A percentile compares a stretch with the other conserved stretches of the same genome.
phyloP scores from a whole-genome alignment of 2,113 vertebrate genomes.

The Odobenus rosmarus region DNA sequence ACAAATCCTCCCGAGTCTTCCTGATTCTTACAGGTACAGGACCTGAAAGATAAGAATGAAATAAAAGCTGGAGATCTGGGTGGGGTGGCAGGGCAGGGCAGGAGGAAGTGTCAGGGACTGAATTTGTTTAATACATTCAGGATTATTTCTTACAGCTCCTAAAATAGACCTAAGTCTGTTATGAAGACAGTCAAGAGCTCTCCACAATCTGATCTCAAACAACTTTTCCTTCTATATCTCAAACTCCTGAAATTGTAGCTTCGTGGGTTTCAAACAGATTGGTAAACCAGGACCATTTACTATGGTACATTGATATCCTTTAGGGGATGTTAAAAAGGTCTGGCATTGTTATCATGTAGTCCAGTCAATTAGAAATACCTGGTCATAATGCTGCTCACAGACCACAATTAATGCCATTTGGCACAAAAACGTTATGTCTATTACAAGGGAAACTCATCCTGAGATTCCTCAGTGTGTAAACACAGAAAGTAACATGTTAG shows the following conservation, averaged over 20 bases:
- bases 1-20: background rate
- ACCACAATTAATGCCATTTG: slow-evolving; percentile 14
- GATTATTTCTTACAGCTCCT: background rate
- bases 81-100: background rate
- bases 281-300: background rate
- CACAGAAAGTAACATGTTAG: slow-evolving; percentile 46
- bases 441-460: slow-evolving; percentile 1
- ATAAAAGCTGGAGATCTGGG: background rate
- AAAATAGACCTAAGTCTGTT: background rate
- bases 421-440: slow-evolving; percentile 9
- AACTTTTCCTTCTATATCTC: background rate
- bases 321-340: background rate
- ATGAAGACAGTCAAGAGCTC: background rate
- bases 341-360: background rate
- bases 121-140: slow-evolving; percentile 30
- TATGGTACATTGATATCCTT: background rate
- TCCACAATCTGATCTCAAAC: background rate
- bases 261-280: slow-evolving; percentile 33
- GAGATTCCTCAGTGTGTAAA: background rate
- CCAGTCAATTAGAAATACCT: slow-evolving; percentile 1
- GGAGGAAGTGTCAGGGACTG: background rate
- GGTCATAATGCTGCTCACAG: background rate
- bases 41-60: background rate
- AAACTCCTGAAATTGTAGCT: background rate
- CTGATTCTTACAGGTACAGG: background rate